Evolutionary conservation across 92 coral and sea anemone species (phyloP), one percentile per base, ranked within the genome.

Genomic region (Palythoa heliodiscus): DNA sequence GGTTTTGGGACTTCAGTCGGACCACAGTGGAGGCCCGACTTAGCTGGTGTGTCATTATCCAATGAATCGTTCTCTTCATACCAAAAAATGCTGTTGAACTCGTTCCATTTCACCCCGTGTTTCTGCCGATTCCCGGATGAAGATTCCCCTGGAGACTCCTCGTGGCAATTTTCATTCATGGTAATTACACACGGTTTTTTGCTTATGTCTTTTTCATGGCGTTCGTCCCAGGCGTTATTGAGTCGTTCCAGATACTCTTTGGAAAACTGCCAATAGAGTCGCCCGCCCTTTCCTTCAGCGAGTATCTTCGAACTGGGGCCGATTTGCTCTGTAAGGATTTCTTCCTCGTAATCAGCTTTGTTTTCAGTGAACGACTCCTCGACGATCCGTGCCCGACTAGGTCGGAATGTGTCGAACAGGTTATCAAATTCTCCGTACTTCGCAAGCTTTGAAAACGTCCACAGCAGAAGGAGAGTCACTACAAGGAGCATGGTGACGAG

Each of bases 71-170:
- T 61, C 47, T 57, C 60, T 11, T 78, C 54, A 40, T 37, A 78
- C 48, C 52, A 39, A 61, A 78, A 78, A 5, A 78, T 70, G 16
- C 39, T 38, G 19, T 22, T 35, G 35, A 78, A 17, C 70, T 78
- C 52, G 71, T 70, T 58, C 83, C 83, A 78, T 78, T 61, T 78
- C 83, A 78, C 79, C 35, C 43, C 8, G 20, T 14, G 79, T 24
- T 19, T 76, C 48, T 50, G 60, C 10, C 52, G 61, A 29, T 0
- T n/a, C 39, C 13, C 61, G 48, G 82, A 25, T 47, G 13, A 22
- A 29, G 25, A 5, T 4, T 23, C 47, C 50, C 57, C 50, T 52
- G 80, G 80, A 40, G 80, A 75, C 29, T 54, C 80, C 43, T 75
- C 61, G 13, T 75, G 38, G 43, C 40, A 52, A 19, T 57, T 75